Evolutionary conservation across 2,113 vertebrate genomes (phyloP).

Genomic region (Podarcis raffonei): DNA sequence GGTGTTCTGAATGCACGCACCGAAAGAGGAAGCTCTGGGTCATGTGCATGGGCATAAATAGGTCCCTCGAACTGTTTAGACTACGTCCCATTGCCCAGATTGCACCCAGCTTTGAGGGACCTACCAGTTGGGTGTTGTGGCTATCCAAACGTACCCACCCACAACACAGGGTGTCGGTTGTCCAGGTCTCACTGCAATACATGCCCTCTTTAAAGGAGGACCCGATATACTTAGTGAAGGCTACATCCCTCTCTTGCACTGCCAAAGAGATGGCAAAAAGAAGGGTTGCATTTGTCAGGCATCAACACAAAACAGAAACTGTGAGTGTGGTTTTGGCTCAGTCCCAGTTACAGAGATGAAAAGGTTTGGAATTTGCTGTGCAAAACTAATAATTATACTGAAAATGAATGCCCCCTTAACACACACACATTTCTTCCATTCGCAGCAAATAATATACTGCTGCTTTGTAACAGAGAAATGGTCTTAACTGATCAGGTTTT

Average conservation of each 20-base stretch:
- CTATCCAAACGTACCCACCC: too few species aligned
- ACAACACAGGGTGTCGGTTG: too few species aligned
- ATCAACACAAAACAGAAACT: background rate
- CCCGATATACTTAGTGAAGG: background rate
- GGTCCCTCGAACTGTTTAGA: too few species aligned
- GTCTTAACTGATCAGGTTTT: slow-evolving; percentile 31
- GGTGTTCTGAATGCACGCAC: too few species aligned
- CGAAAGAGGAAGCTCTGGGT: too few species aligned
- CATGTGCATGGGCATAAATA: too few species aligned
- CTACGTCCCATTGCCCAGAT: too few species aligned
- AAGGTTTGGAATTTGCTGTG: background rate
- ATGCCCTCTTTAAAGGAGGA: too few species aligned
- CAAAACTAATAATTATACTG: background rate
- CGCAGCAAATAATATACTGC: background rate
- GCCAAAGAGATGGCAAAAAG: background rate
- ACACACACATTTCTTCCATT: background rate
- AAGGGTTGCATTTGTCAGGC: background rate
- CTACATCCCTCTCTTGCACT: background rate
- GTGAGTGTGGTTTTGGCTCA: background rate
- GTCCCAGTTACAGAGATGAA: background rate
- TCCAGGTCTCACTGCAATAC: too few species aligned
- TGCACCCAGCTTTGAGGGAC: too few species aligned
- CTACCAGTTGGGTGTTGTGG: too few species aligned
- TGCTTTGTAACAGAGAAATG: background rate
- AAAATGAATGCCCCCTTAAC: background rate